Base-by-base conservation (phyloP, 2,888 invertebrate genomes). In the Micoletzkya japonica region DNA sequence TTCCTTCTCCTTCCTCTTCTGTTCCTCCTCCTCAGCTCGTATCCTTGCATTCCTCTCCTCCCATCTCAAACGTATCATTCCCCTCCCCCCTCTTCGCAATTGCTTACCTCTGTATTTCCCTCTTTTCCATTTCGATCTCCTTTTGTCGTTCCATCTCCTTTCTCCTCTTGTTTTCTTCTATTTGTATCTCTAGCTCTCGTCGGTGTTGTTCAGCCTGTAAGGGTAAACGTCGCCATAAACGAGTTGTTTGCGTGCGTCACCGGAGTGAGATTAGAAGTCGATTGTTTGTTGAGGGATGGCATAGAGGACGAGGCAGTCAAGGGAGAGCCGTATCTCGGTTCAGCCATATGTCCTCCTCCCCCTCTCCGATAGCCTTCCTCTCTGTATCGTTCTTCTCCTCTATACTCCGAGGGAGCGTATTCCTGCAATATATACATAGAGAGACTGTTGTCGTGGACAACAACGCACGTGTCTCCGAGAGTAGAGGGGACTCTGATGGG, bases 101-200 rank as follows among this genome's bases (percentile, higher is more conserved):
- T 64, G 39, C 69, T 28, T 50, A 74, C 72, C 72, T 74, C 28
- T 70, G 32, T 17, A 77, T 75, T 67, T 81, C 81, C 37, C 74
- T 58, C 59, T 78, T 76, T 57, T 80, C 80, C 64, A 72, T 28
- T 54, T 79, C 76, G 24, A 73, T 66, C 57, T 81, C 81, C 66
- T 74, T 79, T 58, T 77, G 77, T 56, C 75, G 75, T 57, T 80
- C 81, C 20, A 74, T 24, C 39, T 77, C 78, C 39, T 71, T 72
- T 26, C 77, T 64, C 10, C 77, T 63, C 49, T 73, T 72, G 63
- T 79, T 77, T 14, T 79, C 81, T n/a, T 79, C 78, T 28, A 80
- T 80, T 70, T 81, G 81, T 44, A 67, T 54, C 54, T 73, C 70
- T 39, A 81, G 70, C 17, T 81, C 80, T 2, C 71, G 24, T 30